phyloP scores from a whole-genome alignment of 2,113 vertebrate genomes.

The Manacus vitellinus region DNA sequence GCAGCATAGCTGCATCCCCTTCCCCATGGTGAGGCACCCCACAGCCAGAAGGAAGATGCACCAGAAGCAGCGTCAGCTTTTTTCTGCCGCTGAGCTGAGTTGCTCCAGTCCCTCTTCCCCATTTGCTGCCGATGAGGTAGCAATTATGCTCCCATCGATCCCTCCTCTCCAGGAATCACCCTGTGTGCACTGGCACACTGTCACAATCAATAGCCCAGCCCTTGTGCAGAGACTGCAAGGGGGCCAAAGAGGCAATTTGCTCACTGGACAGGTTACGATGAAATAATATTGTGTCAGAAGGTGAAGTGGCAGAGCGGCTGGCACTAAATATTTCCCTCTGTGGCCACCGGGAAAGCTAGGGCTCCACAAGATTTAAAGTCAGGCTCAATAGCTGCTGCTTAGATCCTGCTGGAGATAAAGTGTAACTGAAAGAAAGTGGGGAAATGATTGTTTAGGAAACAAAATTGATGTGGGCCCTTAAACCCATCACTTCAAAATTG shows the following conservation, averaged over 20 bases:
- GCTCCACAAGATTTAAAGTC: slow-evolving; percentile 39
- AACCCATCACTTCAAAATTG: not conserved
- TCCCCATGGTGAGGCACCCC: not conserved
- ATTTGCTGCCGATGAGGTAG: not conserved
- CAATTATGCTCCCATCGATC: slow-evolving; percentile 38
- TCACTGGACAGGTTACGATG: slow-evolving; percentile 39
- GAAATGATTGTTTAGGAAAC: not conserved
- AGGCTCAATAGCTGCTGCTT: slow-evolving; percentile 1
- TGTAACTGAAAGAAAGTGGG: slow-evolving; percentile 16
- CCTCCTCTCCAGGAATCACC: slow-evolving; percentile 27
- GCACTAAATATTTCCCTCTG: slow-evolving; percentile 19
- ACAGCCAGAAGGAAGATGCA: not conserved
- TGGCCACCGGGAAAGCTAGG: not conserved
- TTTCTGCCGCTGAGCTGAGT: not conserved
- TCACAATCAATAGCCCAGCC: slow-evolving; percentile 43
- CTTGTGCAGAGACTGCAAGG: not conserved
- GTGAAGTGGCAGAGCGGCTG: slow-evolving; percentile 11
- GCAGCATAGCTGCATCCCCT: not conserved
- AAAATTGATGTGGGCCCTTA: not conserved
- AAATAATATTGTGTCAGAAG: slow-evolving; percentile 60
- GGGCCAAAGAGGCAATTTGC: slow-evolving; percentile 31
- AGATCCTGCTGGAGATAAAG: slow-evolving; percentile 37
- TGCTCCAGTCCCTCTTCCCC: not conserved
- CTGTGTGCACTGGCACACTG: not conserved
- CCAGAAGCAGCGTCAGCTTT: not conserved